Base-by-base conservation (phyloP, 2,888 invertebrate species). In the Acrobasis suavella region DNA sequence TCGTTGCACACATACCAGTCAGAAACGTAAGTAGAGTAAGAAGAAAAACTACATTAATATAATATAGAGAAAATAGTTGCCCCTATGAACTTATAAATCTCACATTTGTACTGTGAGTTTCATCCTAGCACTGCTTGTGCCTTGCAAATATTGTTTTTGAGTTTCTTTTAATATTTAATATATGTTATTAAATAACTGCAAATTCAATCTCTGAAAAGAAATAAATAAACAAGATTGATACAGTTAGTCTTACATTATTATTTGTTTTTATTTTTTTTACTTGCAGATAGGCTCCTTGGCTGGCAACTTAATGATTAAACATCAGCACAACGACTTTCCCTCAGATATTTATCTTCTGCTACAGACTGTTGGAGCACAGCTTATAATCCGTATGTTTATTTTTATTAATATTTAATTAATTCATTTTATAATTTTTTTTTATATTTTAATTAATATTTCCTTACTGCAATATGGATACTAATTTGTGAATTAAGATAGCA, bases 281-380 rank as follows among this genome's bases (percentile, higher is more conserved):
- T 68, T 83, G 22, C 74, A 94, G 94, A 86, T 93, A 62, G 96
- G 95, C 46, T 94, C 94, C 5, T 82, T 96, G 64, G 96, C 94
- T 12, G 96, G 96, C 0, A 96, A 96, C 74, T 77, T 96, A 62
- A 94, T 94, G 85, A 92, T 95, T 63, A 96, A 96, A 78, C 93
- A 96, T 73, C 76, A 86, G 9, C 92, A 95, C 69, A 91, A 85
- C 2, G 95, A 95, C 62, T 96, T 96, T 77, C 94, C 95, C 9
- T 96, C 96, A 0, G 96, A 96, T 74, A 75, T 96, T 10, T 96
- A 94, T 72, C 81, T 95, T 14, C 79, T 92, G 0, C 77, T 93
- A 8, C 90, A 79, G 63, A 82, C 86, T 16, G 77, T 85, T 64
- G 86, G 81, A 16, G 86, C 83, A 2, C 65, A 68, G 56, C 8